These are phyloP conservation scores for Melanophora roralis DNA, from an alignment of 2,888 invertebrate species.

Conservation along the genomic window DNA sequence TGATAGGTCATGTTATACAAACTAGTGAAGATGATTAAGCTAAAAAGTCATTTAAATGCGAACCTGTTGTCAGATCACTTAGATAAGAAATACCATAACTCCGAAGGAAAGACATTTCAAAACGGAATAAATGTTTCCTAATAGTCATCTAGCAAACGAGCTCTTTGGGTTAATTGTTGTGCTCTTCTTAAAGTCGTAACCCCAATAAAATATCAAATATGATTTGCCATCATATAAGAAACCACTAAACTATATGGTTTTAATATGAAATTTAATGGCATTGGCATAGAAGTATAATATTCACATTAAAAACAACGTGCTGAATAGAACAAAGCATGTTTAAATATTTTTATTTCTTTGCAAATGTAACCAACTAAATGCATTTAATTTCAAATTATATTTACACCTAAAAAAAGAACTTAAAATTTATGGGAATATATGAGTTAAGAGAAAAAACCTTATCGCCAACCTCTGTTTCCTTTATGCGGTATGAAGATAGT, in stretches of 20 bases:
- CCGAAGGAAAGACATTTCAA: too few species aligned
- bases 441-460: constrained; percentile 28
- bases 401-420: constrained; percentile 1
- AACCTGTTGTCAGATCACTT: too few species aligned
- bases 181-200: neutral
- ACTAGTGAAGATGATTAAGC: too few species aligned
- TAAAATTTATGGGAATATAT: neutral
- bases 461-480: constrained; percentile 55
- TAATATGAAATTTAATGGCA: constrained; percentile 47
- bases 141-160: too few species aligned
- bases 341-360: neutral
- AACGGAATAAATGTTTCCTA: too few species aligned
- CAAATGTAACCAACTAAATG: neutral
- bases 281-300: constrained; percentile 50
- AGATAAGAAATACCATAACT: too few species aligned
- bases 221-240: neutral
- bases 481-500: constrained; percentile 7
- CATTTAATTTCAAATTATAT: constrained; percentile 28
- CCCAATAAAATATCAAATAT: neutral
- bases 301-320: constrained; percentile 52
- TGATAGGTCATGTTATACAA: too few species aligned
- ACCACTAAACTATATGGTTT: constrained; percentile 9
- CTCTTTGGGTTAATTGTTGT: too few species aligned
- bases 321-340: constrained; percentile 14
- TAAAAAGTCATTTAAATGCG: too few species aligned